These are phyloP conservation scores for Tetanocera ferruginea DNA, from an alignment of 2,888 invertebrate genomes.

Conservation along the genomic window DNA sequence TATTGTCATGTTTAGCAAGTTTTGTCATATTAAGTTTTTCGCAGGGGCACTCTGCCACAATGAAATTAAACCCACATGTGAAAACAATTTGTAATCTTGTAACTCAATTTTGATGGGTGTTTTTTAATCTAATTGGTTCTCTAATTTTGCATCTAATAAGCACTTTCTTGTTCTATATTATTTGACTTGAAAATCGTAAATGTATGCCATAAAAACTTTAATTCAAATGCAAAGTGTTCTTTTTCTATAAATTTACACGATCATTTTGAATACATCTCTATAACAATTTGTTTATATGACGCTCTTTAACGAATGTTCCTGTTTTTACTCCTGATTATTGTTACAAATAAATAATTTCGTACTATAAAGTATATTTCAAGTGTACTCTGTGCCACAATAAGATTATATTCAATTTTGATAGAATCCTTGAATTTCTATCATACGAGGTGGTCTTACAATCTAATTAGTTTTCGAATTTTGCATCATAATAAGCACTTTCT, in stretches of 20 bases:
- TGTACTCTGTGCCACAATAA: too few species aligned
- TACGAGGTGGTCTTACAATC: too few species aligned
- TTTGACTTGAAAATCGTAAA: constrained; percentile 58
- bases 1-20: background rate
- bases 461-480: background rate
- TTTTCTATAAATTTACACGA: background rate
- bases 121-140: background rate
- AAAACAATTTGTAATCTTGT: constrained; percentile 52
- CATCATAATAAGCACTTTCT: constrained; percentile 47
- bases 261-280: constrained; percentile 46
- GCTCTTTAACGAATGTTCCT: too few species aligned
- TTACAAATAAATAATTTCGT: too few species aligned
- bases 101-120: background rate
- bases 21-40: background rate
- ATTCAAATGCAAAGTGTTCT: constrained; percentile 53
- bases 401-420: too few species aligned
- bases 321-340: too few species aligned
- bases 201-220: constrained; percentile 54
- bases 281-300: background rate
- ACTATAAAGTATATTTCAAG: too few species aligned
- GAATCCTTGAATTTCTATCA: too few species aligned
- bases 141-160: constrained; percentile 24
- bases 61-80: constrained; percentile 44
- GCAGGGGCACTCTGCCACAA: constrained; percentile 1
- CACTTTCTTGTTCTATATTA: constrained; percentile 48